Evolutionary conservation across 1,140 invertebrate species (phyloP), one percentile per base, ranked within the genome.

Genomic region (Trichonephila clavata): DNA sequence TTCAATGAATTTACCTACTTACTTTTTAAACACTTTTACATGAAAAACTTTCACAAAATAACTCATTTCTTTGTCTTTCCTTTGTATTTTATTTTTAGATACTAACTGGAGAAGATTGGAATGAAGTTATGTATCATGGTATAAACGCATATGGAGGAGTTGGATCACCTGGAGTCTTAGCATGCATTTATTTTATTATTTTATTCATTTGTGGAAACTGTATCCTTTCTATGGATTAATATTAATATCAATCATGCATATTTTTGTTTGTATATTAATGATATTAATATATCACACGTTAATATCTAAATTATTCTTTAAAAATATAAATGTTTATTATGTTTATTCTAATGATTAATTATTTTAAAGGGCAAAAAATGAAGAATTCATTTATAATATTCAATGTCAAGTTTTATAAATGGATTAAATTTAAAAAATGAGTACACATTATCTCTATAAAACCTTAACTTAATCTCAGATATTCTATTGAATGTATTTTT

Each of bases 201-300:
- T 97, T 99, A 24, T 99, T 99, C 96, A 99, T 99, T 95, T 99
- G 98, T 96, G 99, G 99, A 96, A 99, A 99, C 96, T 99, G 99
- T 98, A 99, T 98, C 95, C 95, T 94, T 94, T 32, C 27, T 10
- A 65, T 24, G 8, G 1, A 32, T 63, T 83, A 14, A 50, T 81
- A 21, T 16, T 50, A 8, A 7, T 16, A 21, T 8, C 2, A 80
- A 71, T n/a, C 4, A 50, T 50, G 10, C 43, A 83, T 57, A 43
- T 39, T 39, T 39, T 39, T 39, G 4, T 39, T 39, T 39, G n/a
- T n/a, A n/a, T n/a, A n/a, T n/a, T n/a, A n/a, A n/a, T n/a, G n/a
- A 43, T 81, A 20, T 16, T 50, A 6, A 18, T 14, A 20, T 7
- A 18, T 81, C 14, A 21, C 1, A 21, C 13, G 50, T 65, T 65